Evolutionary conservation across 2,888 invertebrate genomes (phyloP), one percentile per base, ranked within the genome.

Genomic region (Julus scanicus): DNA sequence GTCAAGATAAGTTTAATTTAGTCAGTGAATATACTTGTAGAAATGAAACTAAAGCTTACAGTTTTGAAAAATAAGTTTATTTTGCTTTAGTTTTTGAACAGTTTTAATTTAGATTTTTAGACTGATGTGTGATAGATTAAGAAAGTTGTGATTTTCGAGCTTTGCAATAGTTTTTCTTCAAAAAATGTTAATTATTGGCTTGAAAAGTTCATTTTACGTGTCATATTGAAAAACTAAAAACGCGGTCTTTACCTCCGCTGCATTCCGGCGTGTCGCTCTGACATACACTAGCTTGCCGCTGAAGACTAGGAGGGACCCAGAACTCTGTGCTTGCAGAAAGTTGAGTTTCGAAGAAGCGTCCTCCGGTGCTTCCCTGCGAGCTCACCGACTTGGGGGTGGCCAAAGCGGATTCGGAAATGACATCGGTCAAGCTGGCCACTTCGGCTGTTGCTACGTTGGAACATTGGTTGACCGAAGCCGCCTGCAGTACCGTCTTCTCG

Each of bases 401-500:
- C 44, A 83, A 29, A 11, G 88, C 87, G 13, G 57, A 37, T 20
- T 88, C 88, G 15, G 48, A 29, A 17, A 85, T 40, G 15, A 17
- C 84, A 17, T 83, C 84, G 15, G 44, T 20, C 37, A 86, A 39
- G n/a, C 85, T n/a, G 17, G 37, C 48, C n/a, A 20, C 29, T 57
- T 88, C 88, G 88, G 90, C 90, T 29, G 93, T 93, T 0, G 93
- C 93, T 90, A 94, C 94, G 40, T 94, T 91, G 8, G 94, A 91
- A 89, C 93, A 93, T 89, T 93, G 93, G 91, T 94, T 94, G 90
- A 94, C 94, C 86, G 90, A 90, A 37, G 93, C 93, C 0, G 93
- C 93, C 90, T 94, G 94, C 48, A 94, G 91, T 8, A 94, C 91
- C 89, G 93, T 94, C 89, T 94, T 93, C 91, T 94, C 94, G 90